Evolutionary conservation across 2,888 invertebrate species (phyloP), one percentile per base, ranked within the genome.

Genomic region (Danaus chrysippus): DNA sequence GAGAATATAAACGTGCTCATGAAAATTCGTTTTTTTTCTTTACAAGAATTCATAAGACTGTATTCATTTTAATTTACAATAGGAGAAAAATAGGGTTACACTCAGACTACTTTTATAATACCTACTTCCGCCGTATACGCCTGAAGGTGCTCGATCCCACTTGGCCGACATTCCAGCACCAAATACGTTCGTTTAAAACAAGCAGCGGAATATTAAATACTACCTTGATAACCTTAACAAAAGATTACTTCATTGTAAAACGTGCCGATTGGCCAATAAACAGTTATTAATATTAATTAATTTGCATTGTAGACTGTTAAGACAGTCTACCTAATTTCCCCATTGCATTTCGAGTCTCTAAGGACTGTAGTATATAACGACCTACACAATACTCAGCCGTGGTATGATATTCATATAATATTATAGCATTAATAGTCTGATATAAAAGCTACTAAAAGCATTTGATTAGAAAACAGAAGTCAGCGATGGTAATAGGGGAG

Each of bases 131-230:
- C 73, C 75, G 75, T 71, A 68, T 69, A 67, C 70, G 72, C 64
- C 72, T 71, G 74, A 78, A 75, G 76, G 73, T 75, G 72, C 65
- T 76, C 71, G 23, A 34, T 34, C 70, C 69, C 70, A 66, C 58
- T 68, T 76, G 79, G 66, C 75, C 79, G 78, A 81, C 84, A 86
- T 87, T 84, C 87, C 86, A 75, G 76, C 73, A 75, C 88, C 86
- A 83, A 86, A 87, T 87, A 87, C 68, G 88, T 81, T 74, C 72
- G 74, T 80, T 78, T 82, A 81, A 78, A 73, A 73, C 76, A 75
- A 79, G 73, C 76, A 77, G 71, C 74, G 71, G 82, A 84, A 87
- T 86, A 84, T 82, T 82, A 82, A 86, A 79, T 77, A 76, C 74
- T 71, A 67, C 73, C 65, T 67, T 63, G 62, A 63, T 58, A 44